These are phyloP conservation scores for Torymus aiolomorphi DNA, from an alignment of 2,888 invertebrate genomes.

Conservation along the genomic window DNA sequence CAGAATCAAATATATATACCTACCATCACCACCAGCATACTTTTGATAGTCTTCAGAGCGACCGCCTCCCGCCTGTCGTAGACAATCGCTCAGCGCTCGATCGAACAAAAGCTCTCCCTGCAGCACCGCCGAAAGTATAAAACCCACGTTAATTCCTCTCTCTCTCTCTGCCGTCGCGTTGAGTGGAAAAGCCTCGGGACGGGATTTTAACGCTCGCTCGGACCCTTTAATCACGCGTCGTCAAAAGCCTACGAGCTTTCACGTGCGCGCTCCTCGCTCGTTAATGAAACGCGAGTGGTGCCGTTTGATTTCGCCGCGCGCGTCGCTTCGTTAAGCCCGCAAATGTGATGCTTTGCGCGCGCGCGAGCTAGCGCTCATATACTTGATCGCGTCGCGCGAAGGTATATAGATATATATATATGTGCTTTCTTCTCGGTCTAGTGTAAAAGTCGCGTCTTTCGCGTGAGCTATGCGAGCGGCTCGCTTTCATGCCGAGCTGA, in stretches of 20 bases:
- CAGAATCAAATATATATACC: too few species aligned
- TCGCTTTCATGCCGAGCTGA: not conserved
- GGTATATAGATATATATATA: not conserved
- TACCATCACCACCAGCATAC: too few species aligned
- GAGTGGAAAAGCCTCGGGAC: not conserved
- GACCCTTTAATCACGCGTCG: conserved; percentile 38
- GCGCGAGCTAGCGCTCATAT: not conserved
- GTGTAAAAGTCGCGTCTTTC: too few species aligned
- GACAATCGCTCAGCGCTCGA: conserved; percentile 18
- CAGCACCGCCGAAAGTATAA: not conserved
- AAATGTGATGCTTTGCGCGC: not conserved
- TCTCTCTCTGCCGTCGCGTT: not conserved
- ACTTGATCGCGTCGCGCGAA: not conserved
- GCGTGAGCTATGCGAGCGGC: not conserved
- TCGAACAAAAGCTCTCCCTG: conserved; percentile 3
- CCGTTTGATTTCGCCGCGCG: conserved; percentile 40
- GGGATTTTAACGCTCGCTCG: conserved; percentile 19
- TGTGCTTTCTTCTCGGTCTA: too few species aligned
- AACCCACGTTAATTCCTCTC: not conserved
- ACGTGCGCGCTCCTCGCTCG: conserved; percentile 8
- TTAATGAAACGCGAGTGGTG: conserved; percentile 33
- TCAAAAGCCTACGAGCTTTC: conserved; percentile 31
- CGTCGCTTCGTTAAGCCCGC: conserved; percentile 45
- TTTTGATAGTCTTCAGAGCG: too few species aligned
- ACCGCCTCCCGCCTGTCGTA: not conserved